Evolutionary conservation across 2,888 invertebrate species (phyloP).

Genomic region (Drosophila anomelani): DNA sequence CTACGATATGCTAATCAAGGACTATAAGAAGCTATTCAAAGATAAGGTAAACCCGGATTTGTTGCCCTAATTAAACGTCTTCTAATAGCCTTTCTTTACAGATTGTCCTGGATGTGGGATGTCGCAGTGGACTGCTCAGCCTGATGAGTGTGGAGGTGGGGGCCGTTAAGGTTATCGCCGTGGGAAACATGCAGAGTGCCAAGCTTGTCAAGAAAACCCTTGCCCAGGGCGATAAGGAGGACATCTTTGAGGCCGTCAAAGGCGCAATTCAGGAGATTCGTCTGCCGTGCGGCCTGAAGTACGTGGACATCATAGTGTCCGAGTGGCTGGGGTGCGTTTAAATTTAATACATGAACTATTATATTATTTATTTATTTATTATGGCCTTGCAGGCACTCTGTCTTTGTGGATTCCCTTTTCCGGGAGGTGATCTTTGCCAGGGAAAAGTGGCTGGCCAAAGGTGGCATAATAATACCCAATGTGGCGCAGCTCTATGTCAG

Average conservation of each 20-base stretch:
- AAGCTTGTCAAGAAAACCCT: conserved; percentile 8
- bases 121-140: conserved; percentile 60
- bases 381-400: conserved; percentile 33
- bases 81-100: background rate
- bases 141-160: conserved; percentile 50
- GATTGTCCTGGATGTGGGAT: conserved; percentile 66
- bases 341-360: too few species aligned
- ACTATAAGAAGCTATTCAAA: conserved; percentile 41
- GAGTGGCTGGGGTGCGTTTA: conserved; percentile 63
- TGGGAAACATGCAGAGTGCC: conserved; percentile 51
- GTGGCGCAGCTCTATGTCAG: conserved; percentile 46
- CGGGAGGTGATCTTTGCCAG: conserved; percentile 56
- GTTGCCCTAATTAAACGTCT: background rate
- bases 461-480: conserved; percentile 54
- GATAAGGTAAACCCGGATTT: conserved; percentile 49
- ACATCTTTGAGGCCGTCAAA: conserved; percentile 37
- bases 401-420: conserved; percentile 55
- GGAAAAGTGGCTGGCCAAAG: conserved; percentile 49
- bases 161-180: conserved; percentile 56
- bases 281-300: conserved; percentile 49
- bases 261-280: conserved; percentile 37
- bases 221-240: conserved; percentile 16
- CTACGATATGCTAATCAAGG: conserved; percentile 37
- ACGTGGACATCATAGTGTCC: conserved; percentile 62
- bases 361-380: background rate